A percentile compares a stretch with the other conserved stretches of the same genome.
phyloP scores from a whole-genome alignment of 2,888 invertebrate species.

The Sthenelais limicola region DNA sequence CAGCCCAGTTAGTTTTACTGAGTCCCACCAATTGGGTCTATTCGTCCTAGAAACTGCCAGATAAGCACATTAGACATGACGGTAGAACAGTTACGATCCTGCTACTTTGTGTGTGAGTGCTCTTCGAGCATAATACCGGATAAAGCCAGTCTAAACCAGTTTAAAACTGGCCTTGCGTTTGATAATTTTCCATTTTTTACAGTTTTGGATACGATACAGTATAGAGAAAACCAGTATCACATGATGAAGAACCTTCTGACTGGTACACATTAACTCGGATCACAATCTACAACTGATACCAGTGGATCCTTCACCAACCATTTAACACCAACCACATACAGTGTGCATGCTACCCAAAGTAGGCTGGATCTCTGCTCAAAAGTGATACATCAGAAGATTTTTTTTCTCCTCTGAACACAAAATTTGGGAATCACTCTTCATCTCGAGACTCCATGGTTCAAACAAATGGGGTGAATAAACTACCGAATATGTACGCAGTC shows the following conservation, averaged over 20 bases:
- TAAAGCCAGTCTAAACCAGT: conserved; percentile 34
- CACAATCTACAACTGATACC: conserved; percentile 32
- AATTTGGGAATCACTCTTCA: conserved; percentile 20
- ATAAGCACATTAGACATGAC: background rate
- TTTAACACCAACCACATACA: conserved; percentile 17
- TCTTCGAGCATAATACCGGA: conserved; percentile 31
- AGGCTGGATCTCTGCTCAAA: conserved; percentile 24
- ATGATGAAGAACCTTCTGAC: conserved; percentile 3
- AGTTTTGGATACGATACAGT: conserved; percentile 30
- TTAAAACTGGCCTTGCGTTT: conserved; percentile 30
- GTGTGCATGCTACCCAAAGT: conserved; percentile 8
- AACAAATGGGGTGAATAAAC: conserved; percentile 27
- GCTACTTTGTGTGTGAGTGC: conserved; percentile 17
- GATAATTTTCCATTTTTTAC: too few species aligned
- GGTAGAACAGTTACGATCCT: background rate
- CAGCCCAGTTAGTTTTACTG: conserved; percentile 30
- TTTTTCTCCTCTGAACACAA: too few species aligned
- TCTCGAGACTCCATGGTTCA: conserved; percentile 22
- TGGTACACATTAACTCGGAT: conserved; percentile 4
- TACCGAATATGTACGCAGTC: conserved; percentile 29
- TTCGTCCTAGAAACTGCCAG: conserved; percentile 22
- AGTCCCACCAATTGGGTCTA: background rate
- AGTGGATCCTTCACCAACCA: conserved; percentile 16
- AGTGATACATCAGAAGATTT: too few species aligned
- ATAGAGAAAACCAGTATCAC: conserved; percentile 37